Evolutionary conservation across 2,888 invertebrate species (phyloP), one percentile per base, ranked within the genome.

Genomic region (Apodemia hepburni): DNA sequence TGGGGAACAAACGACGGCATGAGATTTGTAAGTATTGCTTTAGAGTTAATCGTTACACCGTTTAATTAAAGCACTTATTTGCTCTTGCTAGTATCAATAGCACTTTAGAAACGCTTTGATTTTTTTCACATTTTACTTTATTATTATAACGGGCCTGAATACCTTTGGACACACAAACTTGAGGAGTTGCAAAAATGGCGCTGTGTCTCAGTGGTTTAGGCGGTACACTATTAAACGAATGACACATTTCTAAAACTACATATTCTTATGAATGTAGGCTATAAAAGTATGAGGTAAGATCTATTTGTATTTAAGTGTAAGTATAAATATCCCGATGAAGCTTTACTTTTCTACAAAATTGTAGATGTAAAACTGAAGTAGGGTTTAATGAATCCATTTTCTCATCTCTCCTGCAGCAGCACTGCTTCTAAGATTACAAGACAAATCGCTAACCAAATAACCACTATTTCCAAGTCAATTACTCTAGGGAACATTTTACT

Each of bases 401-500:
- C 69, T 70, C 67, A 65, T 68, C 68, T 72, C 70, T 71, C 71
- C 54, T 70, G 68, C 76, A 75, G 73, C 74, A 75, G 78, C 79
- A 78, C 79, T 76, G 78, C 79, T 80, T 64, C n/a, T 42, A 68
- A 69, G 68, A 68, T 68, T 69, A 70, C 65, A 62, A 66, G 60
- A 71, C 73, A 70, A 75, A 74, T 75, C 77, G 81, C 83, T 80
- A 82, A 79, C 80, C 79, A 81, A 85, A 84, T 80, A 83, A 80
- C 87, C 90, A 93, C 94, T 93, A 93, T 93, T 93, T 95, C 94
- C 94, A 95, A 94, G 95, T 95, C 95, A 95, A 95, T 95, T 95
- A 95, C 93, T 94, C 93, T 95, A 95, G 95, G 95, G 95, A 95
- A 95, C 95, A 95, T 94, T 92, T 92, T 92, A 93, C 92, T 93